A percentile compares a stretch with the other conserved stretches of the same genome.
Evolutionary conservation across 2,113 vertebrate species (phyloP).

Genomic region (Chloroceryle aenea): DNA sequence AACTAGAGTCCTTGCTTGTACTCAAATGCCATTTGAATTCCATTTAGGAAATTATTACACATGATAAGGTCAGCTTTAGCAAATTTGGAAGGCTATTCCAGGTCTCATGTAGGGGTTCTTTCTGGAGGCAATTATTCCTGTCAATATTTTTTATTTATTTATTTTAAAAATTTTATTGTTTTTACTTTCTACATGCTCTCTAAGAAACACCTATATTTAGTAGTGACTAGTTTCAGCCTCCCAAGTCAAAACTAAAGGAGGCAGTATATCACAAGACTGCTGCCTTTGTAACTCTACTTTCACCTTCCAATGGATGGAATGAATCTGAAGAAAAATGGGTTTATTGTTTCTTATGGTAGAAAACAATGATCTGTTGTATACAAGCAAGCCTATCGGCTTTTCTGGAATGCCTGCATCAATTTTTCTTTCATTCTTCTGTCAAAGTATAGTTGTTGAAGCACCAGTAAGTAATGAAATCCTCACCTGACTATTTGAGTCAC

Average conservation of each 20-base stretch:
- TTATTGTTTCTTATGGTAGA: not conserved
- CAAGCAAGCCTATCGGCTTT: not conserved
- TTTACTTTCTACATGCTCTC: not conserved
- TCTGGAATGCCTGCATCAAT: not conserved
- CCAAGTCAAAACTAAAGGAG: not conserved
- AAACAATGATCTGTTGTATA: not conserved
- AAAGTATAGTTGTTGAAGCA: not conserved
- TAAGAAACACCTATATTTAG: not conserved
- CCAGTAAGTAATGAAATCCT: constrained; percentile 21
- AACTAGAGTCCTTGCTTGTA: not conserved
- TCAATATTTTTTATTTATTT: not conserved
- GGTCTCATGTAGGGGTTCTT: not conserved
- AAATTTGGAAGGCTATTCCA: not conserved
- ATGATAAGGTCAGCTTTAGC: not conserved
- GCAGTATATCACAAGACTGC: accelerated
- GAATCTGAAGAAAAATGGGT: not conserved
- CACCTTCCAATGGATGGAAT: not conserved
- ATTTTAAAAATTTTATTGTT: not conserved
- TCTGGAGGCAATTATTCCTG: not conserved
- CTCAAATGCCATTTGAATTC: not conserved
- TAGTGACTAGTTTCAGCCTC: not conserved
- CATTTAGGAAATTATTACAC: not conserved
- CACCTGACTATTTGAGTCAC: constrained; percentile 95
- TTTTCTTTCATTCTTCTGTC: not conserved
- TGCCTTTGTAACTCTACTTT: not conserved